Base-by-base conservation (phyloP, 2,888 invertebrate genomes). In the Drymonia ruficornis region DNA sequence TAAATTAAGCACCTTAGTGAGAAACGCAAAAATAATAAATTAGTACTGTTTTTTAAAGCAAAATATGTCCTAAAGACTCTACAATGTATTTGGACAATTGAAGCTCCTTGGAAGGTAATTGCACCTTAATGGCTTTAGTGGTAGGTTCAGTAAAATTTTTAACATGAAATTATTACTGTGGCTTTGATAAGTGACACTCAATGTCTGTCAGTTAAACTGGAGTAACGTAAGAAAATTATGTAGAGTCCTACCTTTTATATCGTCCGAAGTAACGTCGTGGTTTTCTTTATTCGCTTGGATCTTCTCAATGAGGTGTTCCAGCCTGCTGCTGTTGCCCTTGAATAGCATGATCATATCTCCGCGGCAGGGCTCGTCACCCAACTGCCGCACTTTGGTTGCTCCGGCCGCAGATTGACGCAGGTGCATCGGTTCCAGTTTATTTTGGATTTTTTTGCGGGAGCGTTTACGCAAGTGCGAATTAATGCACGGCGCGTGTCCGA, bases 301-400 rank as follows among this genome's bases (percentile, higher is more conserved):
- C 91, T 97, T 97, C 86, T 97, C 97, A 70, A 97, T 97, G 73
- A 97, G 94, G 81, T 96, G 95, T 87, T 97, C 97, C 83, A 97
- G 91, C 75, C 96, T 94, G 82, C 96, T 96, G 92, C 97, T 97
- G 87, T 97, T 97, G 64, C 97, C 97, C 84, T 96, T 97, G 93
- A 97, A 97, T 86, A 97, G 93, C 97, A 97, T 97, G 87, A 93
- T 93, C 93, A 93, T 93, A 79, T 80, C 89, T 80, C 61, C 67
- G 57, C 67, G 51, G 55, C 50, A 57, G 48, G 40, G 43, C 61
- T 61, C 55, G 58, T 61, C 63, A 52, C 59, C 67, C 59, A 65
- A 61, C 57, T 66, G 60, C 62, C 63, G 59, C 69, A 63, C 69
- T 72, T 58, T 56, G 68, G 59, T 64, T 65, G 67, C 53, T 61